A percentile compares a stretch with the other conserved stretches of the same genome.
Conservation (phyloP, 2,888 invertebrate genomes). For the Darwinula stevensoni region DNA sequence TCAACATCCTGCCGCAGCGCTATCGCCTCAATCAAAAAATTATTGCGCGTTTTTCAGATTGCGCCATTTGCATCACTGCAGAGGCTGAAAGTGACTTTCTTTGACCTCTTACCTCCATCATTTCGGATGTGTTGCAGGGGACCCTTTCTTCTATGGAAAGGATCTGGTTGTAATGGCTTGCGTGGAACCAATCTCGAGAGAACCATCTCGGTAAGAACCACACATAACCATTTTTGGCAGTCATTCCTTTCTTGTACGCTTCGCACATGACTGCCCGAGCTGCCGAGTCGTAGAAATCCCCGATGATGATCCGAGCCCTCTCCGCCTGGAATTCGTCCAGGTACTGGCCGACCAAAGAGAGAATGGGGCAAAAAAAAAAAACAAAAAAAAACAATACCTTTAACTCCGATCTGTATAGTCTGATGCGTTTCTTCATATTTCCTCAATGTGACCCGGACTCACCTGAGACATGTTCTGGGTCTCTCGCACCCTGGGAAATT, state of each 20-base stretch:
- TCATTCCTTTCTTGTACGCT: constrained; percentile 36
- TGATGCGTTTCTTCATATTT: too few species aligned
- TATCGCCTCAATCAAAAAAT: too few species aligned
- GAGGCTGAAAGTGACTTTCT: too few species aligned
- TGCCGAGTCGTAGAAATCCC: constrained; percentile 35
- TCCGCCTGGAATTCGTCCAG: constrained; percentile 30
- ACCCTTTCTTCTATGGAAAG: constrained; percentile 17
- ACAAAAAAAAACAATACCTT: too few species aligned
- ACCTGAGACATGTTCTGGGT: constrained; percentile 27
- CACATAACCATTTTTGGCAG: constrained; percentile 35
- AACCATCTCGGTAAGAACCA: constrained; percentile 57
- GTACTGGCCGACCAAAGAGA: constrained; percentile 19
- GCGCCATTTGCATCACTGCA: too few species aligned
- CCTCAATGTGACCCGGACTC: too few species aligned
- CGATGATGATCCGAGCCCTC: constrained; percentile 41
- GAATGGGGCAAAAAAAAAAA: not conserved
- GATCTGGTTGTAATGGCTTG: constrained; percentile 17
- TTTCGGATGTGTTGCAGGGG: constrained; percentile 28
- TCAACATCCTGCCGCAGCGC: too few species aligned
- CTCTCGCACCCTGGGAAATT: constrained; percentile 29
- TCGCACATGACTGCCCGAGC: constrained; percentile 47
- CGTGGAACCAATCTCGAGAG: constrained; percentile 25
- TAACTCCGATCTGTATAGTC: too few species aligned
- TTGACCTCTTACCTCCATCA: constrained; percentile 23
- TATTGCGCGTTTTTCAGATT: too few species aligned